Base-by-base conservation (phyloP, 2,113 vertebrate genomes). In the Chlorocebus sabaeus region DNA sequence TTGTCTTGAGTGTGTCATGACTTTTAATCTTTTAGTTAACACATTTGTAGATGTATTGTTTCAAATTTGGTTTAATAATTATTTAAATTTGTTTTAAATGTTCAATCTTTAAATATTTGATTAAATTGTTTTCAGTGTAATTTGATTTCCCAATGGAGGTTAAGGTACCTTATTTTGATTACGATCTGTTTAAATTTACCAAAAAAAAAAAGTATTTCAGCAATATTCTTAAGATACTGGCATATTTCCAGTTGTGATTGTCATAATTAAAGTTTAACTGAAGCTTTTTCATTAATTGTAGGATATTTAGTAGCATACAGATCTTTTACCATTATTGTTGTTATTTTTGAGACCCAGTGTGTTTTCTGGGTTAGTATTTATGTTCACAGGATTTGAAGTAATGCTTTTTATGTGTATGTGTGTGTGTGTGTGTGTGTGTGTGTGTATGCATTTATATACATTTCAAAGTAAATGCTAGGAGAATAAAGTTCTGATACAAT, bases 11-110 rank as follows among this genome's bases (percentile, higher is more conserved):
- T 83, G 27, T 78, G 5, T 78, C 75, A 18, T 48, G 52, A 89
- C 75, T 89, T 96, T 45, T 79, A 97, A 87, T 83, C 22, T 14
- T 68, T 75, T 9, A 68, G 40, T 89, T 38, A 83, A 57, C 93
- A 70, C 64, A 23, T 75, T 45, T 88, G 30, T 35, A 55, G 38
- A 85, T 45, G 25, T 27, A 40, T 84, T 90, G 32, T 38, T 90
- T 45, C 82, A 23, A n/a, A 45, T 82, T 72, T 50, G 0, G 23
- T 35, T 95, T 83, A 80, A 76, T n/a, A 30, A 55, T 89, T 9
- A 83, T 80, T 87, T 90, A 70, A 38, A 79, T 7, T 68, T 89
- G 27, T 75, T 25, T 55, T 30, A 67, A 89, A 79, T 59, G 10
- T 35, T 75, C 22, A 89, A 72, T 30, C 18, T 89, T 83, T 59